Percentiles rank a stretch among this genome's conserved stretches.
phyloP scores from a whole-genome alignment of 2,113 vertebrate species.

The Leucoraja erinaceus region DNA sequence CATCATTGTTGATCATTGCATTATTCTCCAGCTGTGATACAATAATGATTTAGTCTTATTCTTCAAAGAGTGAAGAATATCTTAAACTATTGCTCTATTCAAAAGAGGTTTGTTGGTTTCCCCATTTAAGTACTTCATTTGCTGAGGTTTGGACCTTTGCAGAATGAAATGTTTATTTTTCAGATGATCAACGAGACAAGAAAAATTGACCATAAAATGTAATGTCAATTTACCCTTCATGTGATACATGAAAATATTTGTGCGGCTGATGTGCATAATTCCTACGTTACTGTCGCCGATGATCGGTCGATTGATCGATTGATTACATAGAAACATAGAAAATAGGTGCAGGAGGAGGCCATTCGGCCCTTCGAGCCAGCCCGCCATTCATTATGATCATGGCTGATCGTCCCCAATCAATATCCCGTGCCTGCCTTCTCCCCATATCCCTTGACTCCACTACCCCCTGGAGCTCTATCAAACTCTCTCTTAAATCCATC shows the following conservation, averaged over 20 bases:
- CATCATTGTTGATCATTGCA: slow-evolving; percentile 47
- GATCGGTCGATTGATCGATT: too few relatives aligned
- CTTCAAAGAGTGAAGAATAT: neutral
- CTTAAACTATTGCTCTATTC: neutral
- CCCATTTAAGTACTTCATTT: neutral
- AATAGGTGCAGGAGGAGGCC: too few relatives aligned
- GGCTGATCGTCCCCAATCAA: too few relatives aligned
- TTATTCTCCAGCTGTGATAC: slow-evolving; percentile 48
- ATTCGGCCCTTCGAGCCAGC: too few relatives aligned
- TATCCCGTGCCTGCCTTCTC: too few relatives aligned
- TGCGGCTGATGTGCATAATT: too few relatives aligned
- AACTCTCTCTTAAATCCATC: too few relatives aligned
- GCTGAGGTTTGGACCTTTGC: neutral
- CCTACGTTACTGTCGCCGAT: too few relatives aligned
- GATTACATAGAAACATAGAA: too few relatives aligned
- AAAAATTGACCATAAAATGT: neutral
- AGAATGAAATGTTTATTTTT: neutral
- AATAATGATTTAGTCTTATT: neutral
- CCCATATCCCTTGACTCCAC: too few relatives aligned
- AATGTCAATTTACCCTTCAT: neutral
- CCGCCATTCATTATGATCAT: too few relatives aligned
- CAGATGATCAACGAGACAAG: neutral
- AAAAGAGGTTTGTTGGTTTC: neutral
- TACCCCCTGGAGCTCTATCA: too few relatives aligned
- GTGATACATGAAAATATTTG: neutral